Conservation (phyloP, 2,888 invertebrate species). For the Leistus spinibarbis region DNA sequence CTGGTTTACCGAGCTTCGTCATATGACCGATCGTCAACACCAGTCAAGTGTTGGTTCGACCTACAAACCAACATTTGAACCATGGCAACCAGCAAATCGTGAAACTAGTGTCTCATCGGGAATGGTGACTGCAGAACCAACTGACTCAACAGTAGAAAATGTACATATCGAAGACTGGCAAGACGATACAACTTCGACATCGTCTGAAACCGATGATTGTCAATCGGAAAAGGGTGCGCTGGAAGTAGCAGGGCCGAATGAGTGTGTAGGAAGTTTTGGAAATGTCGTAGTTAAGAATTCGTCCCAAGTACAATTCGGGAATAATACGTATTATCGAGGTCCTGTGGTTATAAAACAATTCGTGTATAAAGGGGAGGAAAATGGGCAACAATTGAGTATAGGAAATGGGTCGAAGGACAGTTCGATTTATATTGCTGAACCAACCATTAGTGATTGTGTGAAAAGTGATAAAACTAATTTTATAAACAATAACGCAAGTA, state of each 20-base stretch:
- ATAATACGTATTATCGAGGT: constrained; percentile 77
- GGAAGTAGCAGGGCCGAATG: constrained; percentile 38
- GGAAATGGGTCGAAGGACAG: constrained; percentile 21
- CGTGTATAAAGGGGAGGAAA: constrained; percentile 56
- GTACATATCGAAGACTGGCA: constrained; percentile 21
- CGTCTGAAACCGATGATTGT: constrained; percentile 33
- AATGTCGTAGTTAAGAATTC: constrained; percentile 71
- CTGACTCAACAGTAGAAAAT: constrained; percentile 3
- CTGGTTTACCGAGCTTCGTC: neutral
- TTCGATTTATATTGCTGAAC: constrained; percentile 8
- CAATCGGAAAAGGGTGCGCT: constrained; percentile 36
- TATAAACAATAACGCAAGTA: neutral
- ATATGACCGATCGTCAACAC: constrained; percentile 19
- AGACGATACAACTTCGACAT: constrained; percentile 14
- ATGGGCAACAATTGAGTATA: constrained; percentile 43
- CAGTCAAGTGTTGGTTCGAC: constrained; percentile 7
- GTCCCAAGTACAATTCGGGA: constrained; percentile 75
- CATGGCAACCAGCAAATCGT: neutral
- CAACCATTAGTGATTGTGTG: neutral
- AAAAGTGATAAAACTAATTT: constrained; percentile 7
- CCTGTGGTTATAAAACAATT: constrained; percentile 81
- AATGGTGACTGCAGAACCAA: constrained; percentile 25
- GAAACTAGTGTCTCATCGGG: constrained; percentile 14
- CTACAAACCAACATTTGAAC: neutral
- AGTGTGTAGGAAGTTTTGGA: constrained; percentile 58